These are phyloP conservation scores for Silurus aristotelis DNA, from an alignment of 2,797 vertebrate genomes.

Conservation along the genomic window DNA sequence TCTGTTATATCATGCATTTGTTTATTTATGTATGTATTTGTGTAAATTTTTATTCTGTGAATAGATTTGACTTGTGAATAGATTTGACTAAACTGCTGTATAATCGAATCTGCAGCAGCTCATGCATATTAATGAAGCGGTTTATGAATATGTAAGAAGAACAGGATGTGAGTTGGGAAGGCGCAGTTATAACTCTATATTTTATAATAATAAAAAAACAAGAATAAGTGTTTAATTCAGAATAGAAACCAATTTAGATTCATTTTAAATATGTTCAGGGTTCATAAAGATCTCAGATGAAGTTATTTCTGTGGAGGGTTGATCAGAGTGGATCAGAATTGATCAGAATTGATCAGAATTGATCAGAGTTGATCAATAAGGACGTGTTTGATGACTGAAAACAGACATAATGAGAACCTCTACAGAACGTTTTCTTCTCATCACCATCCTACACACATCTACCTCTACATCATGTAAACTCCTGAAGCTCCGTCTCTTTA, in stretches of 20 bases:
- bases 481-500: background rate
- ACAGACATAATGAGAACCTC: too few relatives aligned
- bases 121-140: slow-evolving; percentile 3
- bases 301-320: too few relatives aligned
- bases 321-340: too few relatives aligned
- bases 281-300: background rate
- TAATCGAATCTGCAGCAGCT: background rate
- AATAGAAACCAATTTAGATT: background rate
- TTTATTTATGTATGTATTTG: too few relatives aligned
- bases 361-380: background rate
- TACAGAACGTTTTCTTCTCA: background rate
- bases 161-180: background rate
- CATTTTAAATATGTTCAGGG: background rate
- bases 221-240: background rate
- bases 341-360: too few relatives aligned
- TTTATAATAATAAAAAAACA: background rate
- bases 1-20: background rate
- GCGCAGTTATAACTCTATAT: background rate
- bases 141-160: background rate
- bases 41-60: too few relatives aligned
- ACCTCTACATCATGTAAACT: too few relatives aligned
- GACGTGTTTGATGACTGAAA: background rate
- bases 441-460: background rate
- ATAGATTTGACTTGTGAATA: background rate
- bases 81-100: background rate